Conservation (phyloP, 2,797 vertebrate genomes). For the Cynopterus sphinx region DNA sequence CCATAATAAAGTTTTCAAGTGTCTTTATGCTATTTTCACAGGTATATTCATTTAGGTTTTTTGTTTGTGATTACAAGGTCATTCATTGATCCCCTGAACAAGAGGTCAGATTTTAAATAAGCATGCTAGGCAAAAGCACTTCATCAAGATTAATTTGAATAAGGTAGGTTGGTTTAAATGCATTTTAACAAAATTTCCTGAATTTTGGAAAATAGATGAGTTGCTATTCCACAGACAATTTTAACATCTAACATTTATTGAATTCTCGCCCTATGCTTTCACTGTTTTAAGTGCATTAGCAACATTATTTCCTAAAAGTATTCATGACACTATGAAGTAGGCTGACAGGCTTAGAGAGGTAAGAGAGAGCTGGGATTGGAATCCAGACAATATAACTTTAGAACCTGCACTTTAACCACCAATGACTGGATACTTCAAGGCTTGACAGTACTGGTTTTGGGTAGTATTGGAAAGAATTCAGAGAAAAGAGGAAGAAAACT, state of each 20-base stretch:
- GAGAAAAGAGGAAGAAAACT: background rate
- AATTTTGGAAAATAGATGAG: slow-evolving; percentile 12
- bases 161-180: background rate
- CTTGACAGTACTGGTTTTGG: background rate
- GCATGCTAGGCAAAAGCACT: background rate
- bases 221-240: slow-evolving; percentile 28
- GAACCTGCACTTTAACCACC: background rate
- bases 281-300: slow-evolving; percentile 16
- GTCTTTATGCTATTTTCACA: slow-evolving; percentile 8
- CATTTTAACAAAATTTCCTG: slow-evolving; percentile 37
- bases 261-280: background rate
- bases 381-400: background rate
- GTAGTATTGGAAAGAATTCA: slow-evolving; percentile 28
- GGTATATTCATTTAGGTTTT: slow-evolving; percentile 1
- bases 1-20: background rate
- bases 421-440: background rate
- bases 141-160: slow-evolving; percentile 36
- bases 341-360: background rate
- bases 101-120: slow-evolving; percentile 31
- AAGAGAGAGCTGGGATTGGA: background rate
- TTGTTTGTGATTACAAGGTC: background rate
- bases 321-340: background rate
- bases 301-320: background rate
- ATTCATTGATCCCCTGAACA: background rate
- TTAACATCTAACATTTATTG: slow-evolving; percentile 33